Evolutionary conservation across 1,140 invertebrate genomes (phyloP), one percentile per base, ranked within the genome.

Genomic region (Phymorhynchus buccinoides): DNA sequence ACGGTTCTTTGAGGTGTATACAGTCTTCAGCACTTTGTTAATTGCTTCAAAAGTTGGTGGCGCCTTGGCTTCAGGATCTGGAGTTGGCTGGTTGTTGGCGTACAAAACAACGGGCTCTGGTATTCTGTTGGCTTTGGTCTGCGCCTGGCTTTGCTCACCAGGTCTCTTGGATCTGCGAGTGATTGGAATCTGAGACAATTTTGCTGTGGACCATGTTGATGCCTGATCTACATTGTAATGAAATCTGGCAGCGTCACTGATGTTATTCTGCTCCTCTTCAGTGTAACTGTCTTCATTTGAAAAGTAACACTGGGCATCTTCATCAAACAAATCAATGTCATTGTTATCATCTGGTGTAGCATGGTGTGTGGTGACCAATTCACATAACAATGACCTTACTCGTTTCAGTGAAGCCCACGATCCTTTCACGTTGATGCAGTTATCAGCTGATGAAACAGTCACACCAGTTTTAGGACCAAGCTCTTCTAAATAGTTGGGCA

Each of bases 371-470:
- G 73, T 27, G n/a, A 88, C 30, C 35, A 88, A 88, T 32, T 86
- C 83, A n/a, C 62, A 41, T 3, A 88, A 75, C 80, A 86, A 85
- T 4, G 85, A 84, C 37, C 84, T 77, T 16, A 83, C 83, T 44
- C 71, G 68, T 52, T 44, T 80, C 12, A 88, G 37, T 27, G 87
- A 85, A 30, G 48, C 71, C 87, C 87, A 88, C 9, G 85, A 80
- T 32, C 85, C 85, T 82, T 86, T 86, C 0, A 88, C 73, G 37
- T 39, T 71, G 7, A 83, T 41, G 27, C 78, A 42, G 80, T 77
- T 77, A 35, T 86, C 52, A 32, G 27, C 75, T n/a, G 56, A 62
- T 3, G 85, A 44, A 35, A 86, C 37, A 37, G 85, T 78, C 9
- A 86, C 84, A n/a, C 85, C 87, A 9, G 83, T 56, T 73, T 84